Percentiles rank a stretch among this genome's conserved stretches.
These are phyloP conservation scores for Synergus itoensis DNA, from an alignment of 2,888 invertebrate species.

Conservation along the genomic window DNA sequence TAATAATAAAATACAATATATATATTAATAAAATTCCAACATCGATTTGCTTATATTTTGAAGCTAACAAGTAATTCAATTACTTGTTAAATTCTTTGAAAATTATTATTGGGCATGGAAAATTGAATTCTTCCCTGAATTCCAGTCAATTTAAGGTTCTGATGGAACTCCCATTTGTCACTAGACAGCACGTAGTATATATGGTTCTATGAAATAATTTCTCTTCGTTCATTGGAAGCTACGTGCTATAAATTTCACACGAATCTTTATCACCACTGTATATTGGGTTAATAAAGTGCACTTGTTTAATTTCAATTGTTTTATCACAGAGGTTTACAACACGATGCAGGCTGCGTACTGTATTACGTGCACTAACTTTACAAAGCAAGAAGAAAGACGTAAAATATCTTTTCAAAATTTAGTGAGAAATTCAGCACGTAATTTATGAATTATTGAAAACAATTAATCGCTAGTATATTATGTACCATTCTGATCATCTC, in stretches of 20 bases:
- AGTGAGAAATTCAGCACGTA: too few relatives aligned
- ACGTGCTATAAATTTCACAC: constrained; percentile 56
- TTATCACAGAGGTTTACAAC: constrained; percentile 53
- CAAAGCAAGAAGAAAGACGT: background rate
- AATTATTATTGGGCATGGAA: background rate
- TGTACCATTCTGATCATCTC: too few relatives aligned
- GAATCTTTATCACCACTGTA: constrained; percentile 59
- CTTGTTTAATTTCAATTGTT: constrained; percentile 63
- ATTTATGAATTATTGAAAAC: too few relatives aligned
- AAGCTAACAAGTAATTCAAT: too few relatives aligned
- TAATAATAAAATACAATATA: too few relatives aligned
- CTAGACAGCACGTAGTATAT: background rate
- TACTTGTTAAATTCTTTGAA: background rate
- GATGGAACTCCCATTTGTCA: too few relatives aligned
- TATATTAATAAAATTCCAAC: background rate
- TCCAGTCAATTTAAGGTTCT: background rate
- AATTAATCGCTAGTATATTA: too few relatives aligned
- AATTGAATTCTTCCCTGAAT: background rate
- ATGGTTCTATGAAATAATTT: constrained; percentile 57
- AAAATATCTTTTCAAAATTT: too few relatives aligned
- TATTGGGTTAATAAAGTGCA: constrained; percentile 59
- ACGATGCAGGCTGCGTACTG: constrained; percentile 43
- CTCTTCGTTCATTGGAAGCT: constrained; percentile 42
- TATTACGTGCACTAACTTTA: background rate
- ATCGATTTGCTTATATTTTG: background rate